A percentile compares a stretch with the other conserved stretches of the same genome.
Conservation (phyloP, 35 echinoderm and acorn worm genomes). For the Lytechinus variegatus region DNA sequence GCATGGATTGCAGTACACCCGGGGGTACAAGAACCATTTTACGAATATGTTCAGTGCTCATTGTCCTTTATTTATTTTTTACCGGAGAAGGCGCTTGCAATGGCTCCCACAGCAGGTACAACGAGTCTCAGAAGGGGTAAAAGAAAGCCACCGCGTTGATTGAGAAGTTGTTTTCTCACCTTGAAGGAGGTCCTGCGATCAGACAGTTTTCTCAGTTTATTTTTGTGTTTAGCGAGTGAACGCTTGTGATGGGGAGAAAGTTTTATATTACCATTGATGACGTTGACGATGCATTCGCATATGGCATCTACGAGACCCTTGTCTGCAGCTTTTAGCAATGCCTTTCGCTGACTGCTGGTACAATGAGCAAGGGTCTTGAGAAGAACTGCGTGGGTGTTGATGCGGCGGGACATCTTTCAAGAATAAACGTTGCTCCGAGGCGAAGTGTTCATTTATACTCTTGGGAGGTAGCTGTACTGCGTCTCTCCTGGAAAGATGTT, state of each 20-base stretch:
- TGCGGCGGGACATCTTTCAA: constrained; percentile 40
- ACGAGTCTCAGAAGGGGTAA: constrained; percentile 34
- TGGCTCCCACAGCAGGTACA: constrained; percentile 18
- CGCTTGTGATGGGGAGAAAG: constrained; percentile 46
- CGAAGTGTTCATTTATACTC: background rate
- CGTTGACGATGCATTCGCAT: constrained; percentile 34
- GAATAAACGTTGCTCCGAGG: background rate
- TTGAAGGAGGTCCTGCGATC: constrained; percentile 20
- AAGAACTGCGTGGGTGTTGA: constrained; percentile 45
- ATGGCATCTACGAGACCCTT: constrained; percentile 46
- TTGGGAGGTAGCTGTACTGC: constrained; percentile 40
- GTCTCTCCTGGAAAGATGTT: constrained; percentile 64
- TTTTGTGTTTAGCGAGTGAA: constrained; percentile 38
- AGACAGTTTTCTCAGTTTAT: constrained; percentile 34
- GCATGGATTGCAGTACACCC: background rate
- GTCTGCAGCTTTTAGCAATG: background rate
- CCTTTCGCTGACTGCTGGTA: constrained; percentile 5
- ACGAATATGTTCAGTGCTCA: constrained; percentile 36
- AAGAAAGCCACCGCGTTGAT: constrained; percentile 60
- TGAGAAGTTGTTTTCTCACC: constrained; percentile 39
- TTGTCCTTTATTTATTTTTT: background rate
- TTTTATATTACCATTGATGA: constrained; percentile 52
- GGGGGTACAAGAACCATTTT: constrained; percentile 44
- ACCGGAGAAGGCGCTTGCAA: constrained; percentile 13
- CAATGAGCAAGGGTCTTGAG: constrained; percentile 39